These are phyloP conservation scores for Parasteatoda tepidariorum DNA, from an alignment of 1,140 invertebrate genomes.

Conservation along the genomic window DNA sequence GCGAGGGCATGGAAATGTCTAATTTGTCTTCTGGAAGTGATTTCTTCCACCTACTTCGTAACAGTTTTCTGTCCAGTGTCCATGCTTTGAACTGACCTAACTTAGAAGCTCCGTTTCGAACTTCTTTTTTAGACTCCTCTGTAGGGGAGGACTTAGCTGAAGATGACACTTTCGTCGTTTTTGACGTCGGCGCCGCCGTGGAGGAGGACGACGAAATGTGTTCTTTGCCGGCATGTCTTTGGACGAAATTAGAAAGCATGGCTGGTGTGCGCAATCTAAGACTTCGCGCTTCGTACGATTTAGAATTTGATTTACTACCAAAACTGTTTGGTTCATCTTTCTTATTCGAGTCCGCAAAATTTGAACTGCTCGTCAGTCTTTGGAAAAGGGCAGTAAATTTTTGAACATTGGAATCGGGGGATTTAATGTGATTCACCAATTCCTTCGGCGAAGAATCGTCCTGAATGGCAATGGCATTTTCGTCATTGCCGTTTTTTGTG, in stretches of 20 bases:
- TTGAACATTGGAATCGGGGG: constrained; percentile 31
- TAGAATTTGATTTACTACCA: constrained; percentile 6
- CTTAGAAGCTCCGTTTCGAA: constrained; percentile 22
- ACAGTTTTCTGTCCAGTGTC: constrained; percentile 61
- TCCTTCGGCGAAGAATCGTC: neutral
- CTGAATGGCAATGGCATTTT: neutral
- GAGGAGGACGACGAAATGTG: neutral
- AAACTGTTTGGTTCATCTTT: constrained; percentile 37
- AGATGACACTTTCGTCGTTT: neutral
- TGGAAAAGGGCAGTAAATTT: constrained; percentile 51
- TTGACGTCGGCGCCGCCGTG: neutral
- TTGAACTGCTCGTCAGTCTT: constrained; percentile 28
- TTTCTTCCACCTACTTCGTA: constrained; percentile 57
- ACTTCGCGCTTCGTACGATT: constrained; percentile 52
- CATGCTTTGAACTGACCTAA: constrained; percentile 61
- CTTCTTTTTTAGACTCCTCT: constrained; percentile 45
- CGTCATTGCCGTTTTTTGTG: constrained; percentile 73
- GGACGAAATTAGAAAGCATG: constrained; percentile 47
- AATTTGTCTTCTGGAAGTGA: constrained; percentile 22
- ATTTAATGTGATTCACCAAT: neutral
- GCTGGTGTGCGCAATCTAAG: constrained; percentile 39
- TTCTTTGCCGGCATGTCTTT: constrained; percentile 25
- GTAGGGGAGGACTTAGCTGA: neutral
- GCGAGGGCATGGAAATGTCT: constrained; percentile 17
- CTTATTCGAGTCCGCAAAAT: constrained; percentile 6